phyloP scores from a whole-genome alignment of 2,888 invertebrate species.

The Acanthosepion lycidas region DNA sequence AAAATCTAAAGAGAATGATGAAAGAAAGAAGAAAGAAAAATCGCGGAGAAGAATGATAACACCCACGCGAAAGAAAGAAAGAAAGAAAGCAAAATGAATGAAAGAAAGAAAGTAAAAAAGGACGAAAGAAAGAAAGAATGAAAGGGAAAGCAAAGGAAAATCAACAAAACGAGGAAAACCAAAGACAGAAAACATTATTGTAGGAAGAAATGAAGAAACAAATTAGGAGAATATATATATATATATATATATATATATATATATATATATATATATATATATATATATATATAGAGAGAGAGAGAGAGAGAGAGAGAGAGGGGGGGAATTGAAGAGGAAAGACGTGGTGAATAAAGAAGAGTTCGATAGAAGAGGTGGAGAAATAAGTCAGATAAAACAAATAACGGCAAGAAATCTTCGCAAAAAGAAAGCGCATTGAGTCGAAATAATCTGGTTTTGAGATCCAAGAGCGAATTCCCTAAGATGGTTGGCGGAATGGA shows the following conservation, averaged over 20 bases:
- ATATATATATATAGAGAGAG: background rate
- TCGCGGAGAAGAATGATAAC: background rate
- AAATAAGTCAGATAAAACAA: background rate
- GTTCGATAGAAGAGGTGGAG: background rate
- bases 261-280: too few species aligned
- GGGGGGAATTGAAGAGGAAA: background rate
- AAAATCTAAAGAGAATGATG: background rate
- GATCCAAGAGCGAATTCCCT: background rate
- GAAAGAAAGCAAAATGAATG: too few species aligned
- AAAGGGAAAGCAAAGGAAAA: background rate
- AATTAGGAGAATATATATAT: too few species aligned
- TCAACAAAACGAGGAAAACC: background rate
- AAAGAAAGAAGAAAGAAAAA: background rate
- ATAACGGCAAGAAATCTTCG: background rate
- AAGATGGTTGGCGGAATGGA: background rate
- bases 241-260: too few species aligned
- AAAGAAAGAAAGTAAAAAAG: too few species aligned
- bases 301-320: background rate
- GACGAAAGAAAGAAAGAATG: background rate
- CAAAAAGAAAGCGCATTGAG: background rate
- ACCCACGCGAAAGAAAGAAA: background rate
- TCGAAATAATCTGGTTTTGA: background rate
- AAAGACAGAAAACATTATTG: background rate
- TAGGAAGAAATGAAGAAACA: too few species aligned
- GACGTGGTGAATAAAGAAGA: too few species aligned